Percentiles rank a stretch among this genome's conserved stretches.
Conservation (phyloP, 2,797 vertebrate genomes). For the Sternarchorhynchus goeldii region DNA sequence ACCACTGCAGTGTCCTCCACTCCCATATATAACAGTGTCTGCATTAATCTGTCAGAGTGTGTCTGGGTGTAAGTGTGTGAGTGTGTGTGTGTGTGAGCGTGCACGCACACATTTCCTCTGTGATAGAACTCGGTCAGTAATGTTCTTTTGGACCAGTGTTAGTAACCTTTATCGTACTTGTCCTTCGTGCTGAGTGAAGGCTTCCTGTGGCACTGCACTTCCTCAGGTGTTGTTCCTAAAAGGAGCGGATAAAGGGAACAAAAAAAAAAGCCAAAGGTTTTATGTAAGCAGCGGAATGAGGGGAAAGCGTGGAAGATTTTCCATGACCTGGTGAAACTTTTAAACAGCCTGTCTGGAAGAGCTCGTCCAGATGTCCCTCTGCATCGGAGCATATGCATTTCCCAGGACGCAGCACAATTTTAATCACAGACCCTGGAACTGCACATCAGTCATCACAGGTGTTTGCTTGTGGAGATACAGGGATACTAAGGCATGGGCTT, state of each 20-base stretch:
- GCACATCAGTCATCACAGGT: slow-evolving; percentile 34
- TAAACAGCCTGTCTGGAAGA: slow-evolving; percentile 66
- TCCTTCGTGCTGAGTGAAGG: background rate
- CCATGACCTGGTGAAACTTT: slow-evolving; percentile 65
- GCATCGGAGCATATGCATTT: slow-evolving; percentile 8
- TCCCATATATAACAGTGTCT: too few relatives aligned
- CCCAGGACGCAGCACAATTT: background rate
- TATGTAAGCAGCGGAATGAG: slow-evolving; percentile 43
- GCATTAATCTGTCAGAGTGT: too few relatives aligned
- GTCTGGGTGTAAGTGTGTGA: slow-evolving; percentile 3
- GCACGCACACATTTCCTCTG: slow-evolving; percentile 4
- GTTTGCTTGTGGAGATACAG: slow-evolving; percentile 18
- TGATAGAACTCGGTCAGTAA: background rate
- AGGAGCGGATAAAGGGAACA: slow-evolving; percentile 18
- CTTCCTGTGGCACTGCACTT: slow-evolving; percentile 28
- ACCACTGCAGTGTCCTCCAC: too few relatives aligned
- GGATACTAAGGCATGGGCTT: background rate
- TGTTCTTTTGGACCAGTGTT: background rate
- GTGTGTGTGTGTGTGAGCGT: slow-evolving; percentile 51
- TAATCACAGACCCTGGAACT: slow-evolving; percentile 45
- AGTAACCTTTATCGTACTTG: background rate
- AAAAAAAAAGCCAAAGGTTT: slow-evolving; percentile 4
- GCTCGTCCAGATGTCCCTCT: slow-evolving; percentile 71
- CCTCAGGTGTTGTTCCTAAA: slow-evolving; percentile 21
- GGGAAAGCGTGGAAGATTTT: slow-evolving; percentile 55